Conservation (phyloP, 2,113 vertebrate genomes). For the Phaetusa simplex region DNA sequence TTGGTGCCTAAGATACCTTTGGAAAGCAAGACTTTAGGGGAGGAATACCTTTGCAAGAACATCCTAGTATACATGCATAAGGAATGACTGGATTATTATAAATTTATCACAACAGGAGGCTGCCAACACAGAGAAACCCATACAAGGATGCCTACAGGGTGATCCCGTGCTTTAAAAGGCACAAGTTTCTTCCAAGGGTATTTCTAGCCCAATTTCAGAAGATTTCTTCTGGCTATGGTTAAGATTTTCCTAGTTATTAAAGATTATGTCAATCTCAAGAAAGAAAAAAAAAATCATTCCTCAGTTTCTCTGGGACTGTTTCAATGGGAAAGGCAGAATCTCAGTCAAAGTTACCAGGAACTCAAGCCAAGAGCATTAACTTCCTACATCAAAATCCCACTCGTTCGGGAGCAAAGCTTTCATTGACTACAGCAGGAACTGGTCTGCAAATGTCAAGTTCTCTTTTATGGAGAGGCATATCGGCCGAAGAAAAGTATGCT, state of each 20-base stretch:
- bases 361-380: neutral
- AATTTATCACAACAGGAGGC: neutral
- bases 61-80: neutral
- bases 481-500: constrained; percentile 86
- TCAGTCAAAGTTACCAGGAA: neutral
- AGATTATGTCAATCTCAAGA: neutral
- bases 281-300: neutral
- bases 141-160: neutral
- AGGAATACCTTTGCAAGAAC: neutral
- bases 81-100: neutral
- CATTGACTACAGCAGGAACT: neutral
- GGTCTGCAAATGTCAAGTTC: neutral
- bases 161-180: neutral
- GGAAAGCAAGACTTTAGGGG: neutral
- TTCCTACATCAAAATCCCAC: neutral
- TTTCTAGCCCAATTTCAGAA: neutral
- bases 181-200: neutral
- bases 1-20: neutral
- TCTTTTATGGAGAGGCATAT: constrained; percentile 69
- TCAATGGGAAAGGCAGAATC: neutral
- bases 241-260: neutral
- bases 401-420: neutral
- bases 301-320: neutral
- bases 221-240: neutral
- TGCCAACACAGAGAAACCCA: neutral